Conservation (phyloP, 2,888 invertebrate species). For the Harpalus rufipes region DNA sequence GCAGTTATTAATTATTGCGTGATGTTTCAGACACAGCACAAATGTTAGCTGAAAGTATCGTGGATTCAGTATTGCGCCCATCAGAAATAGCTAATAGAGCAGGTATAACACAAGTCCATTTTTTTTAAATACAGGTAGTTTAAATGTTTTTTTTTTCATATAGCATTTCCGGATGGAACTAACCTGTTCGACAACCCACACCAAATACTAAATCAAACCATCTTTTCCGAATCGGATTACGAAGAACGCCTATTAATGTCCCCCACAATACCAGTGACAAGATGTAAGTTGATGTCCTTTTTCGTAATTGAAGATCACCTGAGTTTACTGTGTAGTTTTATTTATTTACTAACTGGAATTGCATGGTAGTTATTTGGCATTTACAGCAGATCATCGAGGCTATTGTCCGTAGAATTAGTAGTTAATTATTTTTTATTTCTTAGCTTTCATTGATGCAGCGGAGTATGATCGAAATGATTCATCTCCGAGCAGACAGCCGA, state of each 20-base stretch:
- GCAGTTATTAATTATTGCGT: conserved; percentile 56
- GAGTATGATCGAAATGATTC: conserved; percentile 49
- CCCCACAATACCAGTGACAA: conserved; percentile 4
- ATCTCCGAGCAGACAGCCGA: conserved; percentile 37
- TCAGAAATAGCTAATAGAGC: conserved; percentile 66
- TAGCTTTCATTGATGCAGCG: conserved; percentile 44
- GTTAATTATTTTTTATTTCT: conserved; percentile 50
- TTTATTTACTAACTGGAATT: background rate
- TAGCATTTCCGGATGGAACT: conserved; percentile 6
- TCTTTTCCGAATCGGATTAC: conserved; percentile 10
- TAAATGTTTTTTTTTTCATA: background rate
- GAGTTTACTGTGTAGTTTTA: background rate
- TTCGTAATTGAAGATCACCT: background rate
- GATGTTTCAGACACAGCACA: conserved; percentile 72
- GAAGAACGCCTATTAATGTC: conserved; percentile 34
- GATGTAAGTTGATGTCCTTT: conserved; percentile 13
- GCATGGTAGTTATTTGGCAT: background rate
- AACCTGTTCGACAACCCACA: background rate
- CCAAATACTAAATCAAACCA: background rate
- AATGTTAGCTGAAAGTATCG: conserved; percentile 76
- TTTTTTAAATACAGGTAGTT: background rate
- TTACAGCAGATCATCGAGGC: background rate
- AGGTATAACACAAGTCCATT: conserved; percentile 5
- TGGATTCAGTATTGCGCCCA: conserved; percentile 76
- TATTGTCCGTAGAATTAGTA: background rate